Conservation (phyloP, 1,140 invertebrate genomes). For the Trypoxylus dichotomus region DNA sequence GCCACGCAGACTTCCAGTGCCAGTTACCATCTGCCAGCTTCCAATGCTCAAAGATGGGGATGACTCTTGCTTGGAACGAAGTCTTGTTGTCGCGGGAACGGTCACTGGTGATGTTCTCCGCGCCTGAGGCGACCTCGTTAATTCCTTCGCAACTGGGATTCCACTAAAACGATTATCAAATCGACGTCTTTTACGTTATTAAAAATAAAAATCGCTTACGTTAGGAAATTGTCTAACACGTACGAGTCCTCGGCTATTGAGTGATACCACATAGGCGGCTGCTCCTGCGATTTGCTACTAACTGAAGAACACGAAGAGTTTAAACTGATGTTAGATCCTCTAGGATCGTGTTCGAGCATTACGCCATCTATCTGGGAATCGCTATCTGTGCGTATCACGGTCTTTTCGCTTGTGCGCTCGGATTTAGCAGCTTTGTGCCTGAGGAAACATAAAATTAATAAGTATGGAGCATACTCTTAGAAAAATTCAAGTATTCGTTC, state of each 20-base stretch:
- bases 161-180: background rate
- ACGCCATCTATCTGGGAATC: conserved; percentile 59
- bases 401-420: conserved; percentile 45
- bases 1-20: conserved; percentile 68
- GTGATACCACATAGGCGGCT: conserved; percentile 17
- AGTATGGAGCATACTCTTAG: no score
- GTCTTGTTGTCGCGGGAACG: conserved; percentile 51
- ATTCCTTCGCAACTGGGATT: background rate
- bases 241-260: conserved; percentile 46
- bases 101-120: conserved; percentile 47
- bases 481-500: no score
- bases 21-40: conserved; percentile 72
- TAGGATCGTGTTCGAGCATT: conserved; percentile 57
- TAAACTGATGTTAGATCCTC: conserved; percentile 60
- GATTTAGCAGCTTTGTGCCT: conserved; percentile 32
- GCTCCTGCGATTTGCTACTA: conserved; percentile 60
- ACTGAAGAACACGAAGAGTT: conserved; percentile 62
- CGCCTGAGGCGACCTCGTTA: conserved; percentile 30
- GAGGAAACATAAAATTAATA: background rate
- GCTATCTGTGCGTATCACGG: conserved; percentile 57
- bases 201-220: background rate
- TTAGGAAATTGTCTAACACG: background rate
- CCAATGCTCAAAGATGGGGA: conserved; percentile 58
- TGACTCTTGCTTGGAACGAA: conserved; percentile 63
- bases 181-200: no score